Base-by-base conservation (phyloP, 2,888 invertebrate genomes). In the Tiliacea citrago region DNA sequence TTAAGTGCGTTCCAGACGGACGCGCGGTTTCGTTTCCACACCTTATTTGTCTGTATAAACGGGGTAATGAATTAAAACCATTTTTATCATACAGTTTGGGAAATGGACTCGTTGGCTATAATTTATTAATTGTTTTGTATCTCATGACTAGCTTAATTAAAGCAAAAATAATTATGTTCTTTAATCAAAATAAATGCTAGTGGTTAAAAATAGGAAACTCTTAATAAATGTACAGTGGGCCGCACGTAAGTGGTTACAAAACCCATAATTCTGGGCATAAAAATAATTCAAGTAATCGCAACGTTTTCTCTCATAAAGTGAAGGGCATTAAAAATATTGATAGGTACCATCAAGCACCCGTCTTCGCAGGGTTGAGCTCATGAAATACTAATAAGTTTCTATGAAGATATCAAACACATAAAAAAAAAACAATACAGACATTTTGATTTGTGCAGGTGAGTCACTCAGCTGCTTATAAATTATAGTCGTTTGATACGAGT, bases 1-100 rank as follows among this genome's bases (percentile, higher is more conserved):
- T 92, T 89, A 92, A 91, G 92, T 78, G 85, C 75, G 75, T 79
- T 67, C 77, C 86, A 87, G 81, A 87, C 87, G 67, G 75, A 81
- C 85, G 76, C 77, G 88, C 86, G 84, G 86, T 84, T 81, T 77
- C 72, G 74, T 86, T 81, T 87, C 79, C 82, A 87, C 83, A 83
- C 85, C 78, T 81, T 83, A 88, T 88, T 85, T 82, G 87, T 88
- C 81, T 86, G 75, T 57, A 57, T 82, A 79, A 88, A 84, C 71
- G 73, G 68, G 55, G 72, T 73, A 78, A 88, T 86, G 75, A 83
- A 84, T 89, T 80, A 79, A 80, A 77, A 76, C 71, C 58, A 81
- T 80, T 72, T 75, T 75, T 68, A 63, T 75, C 51, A 3, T 47
- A 63, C 45, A 21, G 45, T 77, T 77, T 47, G 35, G 77, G 70